Base-by-base conservation (phyloP, 2,797 vertebrate genomes). In the Siniperca scherzeri region DNA sequence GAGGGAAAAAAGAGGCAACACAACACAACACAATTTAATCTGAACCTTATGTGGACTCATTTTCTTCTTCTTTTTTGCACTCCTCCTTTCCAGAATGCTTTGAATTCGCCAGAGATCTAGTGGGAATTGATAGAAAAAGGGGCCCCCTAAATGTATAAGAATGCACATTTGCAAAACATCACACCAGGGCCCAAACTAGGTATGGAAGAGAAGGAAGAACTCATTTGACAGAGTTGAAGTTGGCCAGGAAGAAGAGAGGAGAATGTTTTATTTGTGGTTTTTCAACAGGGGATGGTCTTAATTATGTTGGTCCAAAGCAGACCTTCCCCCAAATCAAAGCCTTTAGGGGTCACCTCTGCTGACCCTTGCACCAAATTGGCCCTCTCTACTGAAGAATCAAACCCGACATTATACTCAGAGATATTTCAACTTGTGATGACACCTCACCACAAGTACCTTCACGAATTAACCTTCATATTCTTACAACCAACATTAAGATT, bases 11-110 rank as follows among this genome's bases (percentile, higher is more conserved):
- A 86, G 82, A 90, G 78, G 87, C 89, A 93, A 92, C 88, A 93
- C 91, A 95, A 92, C 88, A 93, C 91, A 95, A 95, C 93, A 94
- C 76, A 86, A 88, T 88, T 91, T 95, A 95, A 95, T 95, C 82
- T 83, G 85, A 96, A 95, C 93, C 95, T 87, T 90, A 95, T 96
- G 95, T 94, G 91, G 87, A 92, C 85, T 84, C 60, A 53, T 91
- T 89, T 91, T 82, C 86, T 71, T 78, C 65, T 70, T 70, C 81
- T 77, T 80, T 59, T 74, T 80, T 85, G 66, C 67, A 50, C 70
- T 83, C 44, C 68, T 78, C 19, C 69, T 90, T 80, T 89, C 74
- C 83, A 86, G 83, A 93, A 93, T 90, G 88, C 88, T 93, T 94
- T 73, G 30, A 80, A 93, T 92, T 90, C 74, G 74, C 84, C 85